Evolutionary conservation across 2,888 invertebrate species (phyloP), one percentile per base, ranked within the genome.

Genomic region (Ganaspis brasiliensis): DNA sequence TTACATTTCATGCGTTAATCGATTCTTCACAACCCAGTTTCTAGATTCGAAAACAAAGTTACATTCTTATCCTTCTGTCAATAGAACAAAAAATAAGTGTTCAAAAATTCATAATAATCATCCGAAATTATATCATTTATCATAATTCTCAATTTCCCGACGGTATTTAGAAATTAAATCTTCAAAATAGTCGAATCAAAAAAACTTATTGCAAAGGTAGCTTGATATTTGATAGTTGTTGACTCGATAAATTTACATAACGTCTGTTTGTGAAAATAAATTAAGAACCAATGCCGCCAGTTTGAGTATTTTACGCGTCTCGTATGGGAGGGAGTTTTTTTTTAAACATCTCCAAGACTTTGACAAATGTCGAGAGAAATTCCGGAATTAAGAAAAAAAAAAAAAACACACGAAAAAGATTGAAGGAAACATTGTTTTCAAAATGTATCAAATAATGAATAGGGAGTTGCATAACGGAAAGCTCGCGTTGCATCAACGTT

Each of bases 1-100:
- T 45, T 40, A 67, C 40, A 67, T 67, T 67, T 67, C 67, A 45
- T 45, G 61, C 37, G 19, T 61, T 37, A 45, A 67, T 67, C 67
- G 67, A 45, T 59, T 59, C 59, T 16, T 31, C 31, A 9, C 31
- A 6, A 67, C 12, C 45, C 40, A 21, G 6, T 6, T 10, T 24
- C 21, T 21, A 21, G 40, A 21, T 40, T 8, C 45, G 40, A 24
- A 26, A 9, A n/a, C 3, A 31, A 59, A 35, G 16, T 31, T 26
- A 9, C 57, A 12, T 14, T n/a, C 14, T 26, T 57, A n/a, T 4
- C n/a, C n/a, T n/a, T n/a, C 5, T 21, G 16, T 35, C 5, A 3
- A 9, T 45, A 6, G 52, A 52, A 16, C 1, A 9, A 52, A 8
- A 52, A 52, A 52, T 9, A 45, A 45, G 45, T 2, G 45, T 5